Evolutionary conservation across 2,888 invertebrate genomes (phyloP).

Genomic region (Andrena flavipes): DNA sequence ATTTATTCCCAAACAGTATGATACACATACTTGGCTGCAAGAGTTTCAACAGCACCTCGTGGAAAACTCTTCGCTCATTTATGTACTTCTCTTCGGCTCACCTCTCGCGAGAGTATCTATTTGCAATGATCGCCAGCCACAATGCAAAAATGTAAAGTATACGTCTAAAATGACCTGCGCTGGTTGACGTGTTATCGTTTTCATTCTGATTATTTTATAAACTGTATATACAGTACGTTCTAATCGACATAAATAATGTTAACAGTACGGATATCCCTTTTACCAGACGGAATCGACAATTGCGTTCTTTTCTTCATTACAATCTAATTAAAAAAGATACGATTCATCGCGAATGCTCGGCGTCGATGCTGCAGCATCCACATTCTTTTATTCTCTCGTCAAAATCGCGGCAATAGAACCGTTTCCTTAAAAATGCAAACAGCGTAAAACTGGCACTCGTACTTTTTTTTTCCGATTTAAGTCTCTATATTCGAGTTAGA

Average conservation of each 20-base stretch:
- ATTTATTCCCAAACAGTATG: constrained; percentile 57
- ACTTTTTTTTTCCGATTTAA: background rate
- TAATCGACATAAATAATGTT: constrained; percentile 53
- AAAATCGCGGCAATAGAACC: constrained; percentile 15
- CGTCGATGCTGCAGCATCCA: constrained; percentile 45
- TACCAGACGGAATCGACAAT: constrained; percentile 65
- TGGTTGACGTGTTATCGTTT: constrained; percentile 48
- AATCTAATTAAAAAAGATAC: constrained; percentile 60
- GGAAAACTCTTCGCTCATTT: constrained; percentile 40
- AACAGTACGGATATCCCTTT: constrained; percentile 53
- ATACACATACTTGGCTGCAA: constrained; percentile 61
- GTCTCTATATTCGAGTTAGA: background rate
- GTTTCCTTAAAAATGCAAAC: constrained; percentile 13
- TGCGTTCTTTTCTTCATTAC: constrained; percentile 45
- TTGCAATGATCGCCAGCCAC: constrained; percentile 60
- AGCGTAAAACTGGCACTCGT: background rate
- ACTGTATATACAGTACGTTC: constrained; percentile 57
- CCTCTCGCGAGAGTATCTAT: constrained; percentile 41
- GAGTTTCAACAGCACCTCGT: constrained; percentile 63
- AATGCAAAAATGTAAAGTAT: constrained; percentile 70
- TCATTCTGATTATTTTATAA: constrained; percentile 49
- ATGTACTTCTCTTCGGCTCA: constrained; percentile 15
- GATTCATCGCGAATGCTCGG: constrained; percentile 44
- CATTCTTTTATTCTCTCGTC: constrained; percentile 13
- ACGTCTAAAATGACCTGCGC: constrained; percentile 50